These are phyloP conservation scores for Fabriciana adippe DNA, from an alignment of 2,888 invertebrate genomes.

Conservation along the genomic window DNA sequence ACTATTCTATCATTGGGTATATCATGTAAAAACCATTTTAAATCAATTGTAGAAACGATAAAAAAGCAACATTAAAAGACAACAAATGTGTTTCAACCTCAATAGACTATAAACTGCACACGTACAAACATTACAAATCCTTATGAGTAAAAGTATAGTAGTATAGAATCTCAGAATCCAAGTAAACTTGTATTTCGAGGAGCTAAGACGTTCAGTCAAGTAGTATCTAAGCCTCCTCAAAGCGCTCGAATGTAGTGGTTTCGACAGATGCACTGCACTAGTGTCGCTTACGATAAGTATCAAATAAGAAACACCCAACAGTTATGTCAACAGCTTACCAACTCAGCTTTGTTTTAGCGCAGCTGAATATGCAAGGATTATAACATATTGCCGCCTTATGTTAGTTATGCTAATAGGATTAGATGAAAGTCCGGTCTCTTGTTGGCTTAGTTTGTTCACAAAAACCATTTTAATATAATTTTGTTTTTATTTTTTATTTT, in stretches of 20 bases:
- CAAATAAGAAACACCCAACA: conserved; percentile 16
- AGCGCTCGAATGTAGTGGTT: conserved; percentile 27
- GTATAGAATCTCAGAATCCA: conserved; percentile 13
- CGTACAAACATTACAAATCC: background rate
- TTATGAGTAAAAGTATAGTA: background rate
- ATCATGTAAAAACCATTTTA: background rate
- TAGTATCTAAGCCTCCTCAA: conserved; percentile 25
- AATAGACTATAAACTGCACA: background rate
- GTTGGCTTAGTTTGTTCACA: background rate
- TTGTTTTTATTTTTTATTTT: too few relatives aligned
- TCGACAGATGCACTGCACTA: conserved; percentile 28
- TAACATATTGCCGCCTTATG: conserved; percentile 11
- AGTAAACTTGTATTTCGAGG: conserved; percentile 18
- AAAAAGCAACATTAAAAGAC: too few relatives aligned
- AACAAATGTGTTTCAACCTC: too few relatives aligned
- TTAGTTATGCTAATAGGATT: conserved; percentile 9
- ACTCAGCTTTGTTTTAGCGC: background rate
- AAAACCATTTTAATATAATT: background rate
- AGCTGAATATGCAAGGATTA: conserved; percentile 3
- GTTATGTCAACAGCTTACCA: conserved; percentile 17
- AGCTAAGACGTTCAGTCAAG: conserved; percentile 24
- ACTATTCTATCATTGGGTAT: background rate
- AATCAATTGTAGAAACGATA: too few relatives aligned
- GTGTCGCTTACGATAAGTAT: conserved; percentile 24
- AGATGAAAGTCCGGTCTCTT: background rate